Evolutionary conservation across 2,888 invertebrate species (phyloP), one percentile per base, ranked within the genome.

Genomic region (Apodemia hepburni): DNA sequence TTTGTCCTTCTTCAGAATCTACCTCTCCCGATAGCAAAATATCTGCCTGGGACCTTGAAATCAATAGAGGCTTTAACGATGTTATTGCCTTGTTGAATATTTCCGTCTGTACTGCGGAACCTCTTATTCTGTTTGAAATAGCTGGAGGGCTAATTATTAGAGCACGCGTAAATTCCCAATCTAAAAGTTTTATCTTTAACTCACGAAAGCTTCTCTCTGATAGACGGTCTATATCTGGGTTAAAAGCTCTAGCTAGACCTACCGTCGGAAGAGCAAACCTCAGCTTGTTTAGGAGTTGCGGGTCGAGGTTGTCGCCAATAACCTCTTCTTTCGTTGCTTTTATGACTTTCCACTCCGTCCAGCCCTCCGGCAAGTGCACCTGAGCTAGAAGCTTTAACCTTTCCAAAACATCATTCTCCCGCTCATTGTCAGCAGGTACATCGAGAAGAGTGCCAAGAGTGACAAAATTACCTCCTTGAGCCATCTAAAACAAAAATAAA

Each of bases 111-210:
- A 18, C 47, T 17, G 49, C 49, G 17, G 49, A 49, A 12, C 49
- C 49, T 49, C 49, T 49, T 49, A 49, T 49, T 49, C 49, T 49
- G 8, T 49, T 49, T 17, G 18, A n/a, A 9, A 49, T 49, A 9
- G 49, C 49, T 18, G 49, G 49, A 3, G 49, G 49, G 17, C 58
- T 33, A 8, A 58, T 29, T 22, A 58, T 58, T 5, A 58, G 58
- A 6, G 58, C 58, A 29, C 58, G 11, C 17, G 35, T 58, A 58
- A 58, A 58, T 12, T 27, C 17, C 29, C 58, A 58, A 15, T 62
- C 49, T 7, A 58, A 17, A 8, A 35, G 8, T 38, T 58, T 38
- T 11, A n/a, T n/a, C 35, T 17, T 9, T 2, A 35, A n/a, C 12
- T 58, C 58, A 11, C 38, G 15, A 17, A 33, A 38, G 6, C 33